Percentiles rank a stretch among this genome's conserved stretches.
Conservation (phyloP, 2,797 vertebrate species). For the Parauchenoglanis ngamensis region DNA sequence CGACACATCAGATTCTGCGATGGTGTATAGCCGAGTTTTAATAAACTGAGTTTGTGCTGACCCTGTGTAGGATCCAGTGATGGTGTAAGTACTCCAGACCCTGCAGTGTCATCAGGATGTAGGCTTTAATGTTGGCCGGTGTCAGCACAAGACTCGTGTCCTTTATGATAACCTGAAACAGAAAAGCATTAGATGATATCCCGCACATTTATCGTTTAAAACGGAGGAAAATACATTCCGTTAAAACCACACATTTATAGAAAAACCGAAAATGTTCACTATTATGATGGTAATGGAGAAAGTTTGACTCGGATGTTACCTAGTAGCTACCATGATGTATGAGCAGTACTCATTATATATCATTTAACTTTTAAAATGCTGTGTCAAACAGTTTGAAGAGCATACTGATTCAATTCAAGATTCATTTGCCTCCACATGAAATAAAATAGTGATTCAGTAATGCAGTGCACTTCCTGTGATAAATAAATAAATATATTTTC, state of each 20-base stretch:
- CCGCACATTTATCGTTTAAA: not conserved
- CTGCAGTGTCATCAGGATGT: conserved; percentile 96
- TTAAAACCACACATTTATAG: not conserved
- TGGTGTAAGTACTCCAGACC: conserved; percentile 95
- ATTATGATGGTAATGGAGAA: not conserved
- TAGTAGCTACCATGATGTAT: not conserved
- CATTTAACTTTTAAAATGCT: not conserved
- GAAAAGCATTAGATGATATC: not conserved
- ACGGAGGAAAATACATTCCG: not conserved
- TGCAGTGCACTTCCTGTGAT: not conserved
- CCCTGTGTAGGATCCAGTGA: conserved; percentile 95
- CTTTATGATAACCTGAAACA: conserved; percentile 92
- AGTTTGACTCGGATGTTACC: not conserved
- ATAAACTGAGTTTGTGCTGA: conserved; percentile 65
- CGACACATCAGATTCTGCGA: not conserved
- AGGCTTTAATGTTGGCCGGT: conserved; percentile 95
- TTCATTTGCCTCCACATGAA: not conserved
- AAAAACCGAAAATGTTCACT: not conserved
- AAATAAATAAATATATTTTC: not conserved
- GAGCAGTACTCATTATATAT: not conserved
- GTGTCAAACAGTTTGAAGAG: not conserved
- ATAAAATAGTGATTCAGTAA: not conserved
- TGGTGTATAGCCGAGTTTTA: not conserved
- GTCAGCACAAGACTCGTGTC: conserved; percentile 94
- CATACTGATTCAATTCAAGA: not conserved